Conservation (phyloP, 2,113 vertebrate species). For the Solea senegalensis region DNA sequence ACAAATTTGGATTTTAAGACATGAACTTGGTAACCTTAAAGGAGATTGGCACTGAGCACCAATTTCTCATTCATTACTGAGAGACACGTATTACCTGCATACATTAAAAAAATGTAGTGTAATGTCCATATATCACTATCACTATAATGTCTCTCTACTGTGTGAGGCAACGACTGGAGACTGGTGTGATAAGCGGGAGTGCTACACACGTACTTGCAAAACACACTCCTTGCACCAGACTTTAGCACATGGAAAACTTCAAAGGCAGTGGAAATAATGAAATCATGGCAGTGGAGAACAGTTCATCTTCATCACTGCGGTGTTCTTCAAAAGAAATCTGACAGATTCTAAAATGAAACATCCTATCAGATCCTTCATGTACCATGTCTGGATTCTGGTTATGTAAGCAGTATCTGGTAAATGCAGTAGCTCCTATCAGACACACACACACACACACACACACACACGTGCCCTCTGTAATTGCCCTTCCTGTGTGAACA, state of each 20-base stretch:
- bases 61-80: too few species aligned
- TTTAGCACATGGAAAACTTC: not conserved
- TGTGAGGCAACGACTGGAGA: too few species aligned
- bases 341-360: slow-evolving; percentile 8
- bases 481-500: slow-evolving; percentile 78
- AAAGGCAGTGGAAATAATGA: slow-evolving; percentile 13
- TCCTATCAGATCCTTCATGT: slow-evolving; percentile 1
- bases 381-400: slow-evolving; percentile 6
- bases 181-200: too few species aligned
- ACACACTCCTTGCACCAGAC: not conserved
- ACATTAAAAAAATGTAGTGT: too few species aligned
- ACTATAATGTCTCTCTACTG: not conserved
- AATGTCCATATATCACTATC: not conserved
- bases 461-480: slow-evolving; percentile 59
- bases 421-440: not conserved
- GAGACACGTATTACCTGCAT: too few species aligned
- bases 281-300: slow-evolving; percentile 40
- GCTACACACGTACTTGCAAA: slow-evolving; percentile 1
- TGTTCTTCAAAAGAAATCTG: slow-evolving; percentile 24
- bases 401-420: not conserved
- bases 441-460: slow-evolving; percentile 10
- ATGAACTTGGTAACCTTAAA: too few species aligned
- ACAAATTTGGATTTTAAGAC: not conserved
- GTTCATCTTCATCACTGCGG: slow-evolving; percentile 12
- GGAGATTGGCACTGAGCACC: too few species aligned